These are phyloP conservation scores for human DNA, from an alignment of 2,113 vertebrate species.

Conservation along the genomic window GRCh38 chr13:41665001-41665500, in stretches of 20 bases:
- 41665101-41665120: slow-evolving; percentile 44
- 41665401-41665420: neutral
- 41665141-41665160: slow-evolving; percentile 10
- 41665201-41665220: neutral
- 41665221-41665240: slow-evolving; percentile 47
- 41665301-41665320: neutral
- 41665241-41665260: neutral
- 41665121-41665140: slow-evolving; percentile 30
- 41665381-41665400: neutral
- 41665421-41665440: neutral
- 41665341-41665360: neutral
- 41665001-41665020: slow-evolving; percentile 49
- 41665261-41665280: neutral
- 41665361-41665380: neutral
- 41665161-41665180: slow-evolving; percentile 32
- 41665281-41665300: slow-evolving; percentile 15
- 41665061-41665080: slow-evolving; percentile 64
- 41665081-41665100: slow-evolving; percentile 41
- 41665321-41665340: neutral
- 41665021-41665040: slow-evolving; percentile 56
- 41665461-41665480: slow-evolving; percentile 9
- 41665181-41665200: slow-evolving; percentile 41
- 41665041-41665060: slow-evolving; percentile 60
- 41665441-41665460: neutral
- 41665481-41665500: slow-evolving; percentile 1